phyloP scores from a whole-genome alignment of 2,797 vertebrate genomes.

The Poeciliopsis presidionis region DNA sequence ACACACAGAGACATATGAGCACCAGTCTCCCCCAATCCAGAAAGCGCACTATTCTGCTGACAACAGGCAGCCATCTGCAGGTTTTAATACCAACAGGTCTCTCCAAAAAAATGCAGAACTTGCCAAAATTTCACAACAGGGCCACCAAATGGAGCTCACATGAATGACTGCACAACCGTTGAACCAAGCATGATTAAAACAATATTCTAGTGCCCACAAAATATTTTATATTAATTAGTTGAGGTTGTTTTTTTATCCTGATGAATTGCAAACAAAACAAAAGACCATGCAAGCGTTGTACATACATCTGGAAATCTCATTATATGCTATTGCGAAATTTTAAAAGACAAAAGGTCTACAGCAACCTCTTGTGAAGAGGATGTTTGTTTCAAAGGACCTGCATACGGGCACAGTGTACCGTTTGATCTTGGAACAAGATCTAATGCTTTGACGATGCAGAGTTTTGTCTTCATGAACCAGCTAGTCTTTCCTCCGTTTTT shows the following conservation, averaged over 20 bases:
- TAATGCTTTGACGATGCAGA: constrained; percentile 4
- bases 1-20: constrained; percentile 48
- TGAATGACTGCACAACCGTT: constrained; percentile 45
- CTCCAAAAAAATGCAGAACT: constrained; percentile 33
- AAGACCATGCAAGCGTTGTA: background rate
- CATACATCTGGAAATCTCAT: background rate
- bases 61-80: constrained; percentile 75
- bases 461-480: background rate
- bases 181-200: constrained; percentile 35
- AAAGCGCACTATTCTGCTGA: constrained; percentile 41
- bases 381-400: constrained; percentile 2
- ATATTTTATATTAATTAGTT: constrained; percentile 20
- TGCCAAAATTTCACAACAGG: constrained; percentile 46
- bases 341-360: constrained; percentile 1
- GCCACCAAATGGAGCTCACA: constrained; percentile 45
- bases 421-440: constrained; percentile 4
- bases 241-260: background rate
- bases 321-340: background rate
- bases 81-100: constrained; percentile 89
- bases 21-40: constrained; percentile 37
- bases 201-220: constrained; percentile 23
- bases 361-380: background rate
- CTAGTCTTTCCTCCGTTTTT: background rate
- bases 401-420: background rate
- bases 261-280: background rate